These are phyloP conservation scores for Aquatica leii DNA, from an alignment of 2,888 invertebrate species.

Conservation along the genomic window DNA sequence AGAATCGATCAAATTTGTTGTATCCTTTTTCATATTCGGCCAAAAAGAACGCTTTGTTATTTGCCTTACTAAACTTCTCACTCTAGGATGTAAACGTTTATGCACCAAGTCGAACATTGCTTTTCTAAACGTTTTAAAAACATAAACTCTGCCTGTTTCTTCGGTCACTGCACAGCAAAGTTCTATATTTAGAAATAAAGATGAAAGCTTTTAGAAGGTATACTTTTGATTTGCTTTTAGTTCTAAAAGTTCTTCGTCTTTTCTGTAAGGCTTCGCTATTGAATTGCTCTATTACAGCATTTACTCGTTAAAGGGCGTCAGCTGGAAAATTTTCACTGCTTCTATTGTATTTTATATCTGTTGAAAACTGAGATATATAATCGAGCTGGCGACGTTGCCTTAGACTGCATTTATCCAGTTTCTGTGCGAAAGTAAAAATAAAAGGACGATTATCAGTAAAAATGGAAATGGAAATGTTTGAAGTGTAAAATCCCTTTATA, in stretches of 20 bases:
- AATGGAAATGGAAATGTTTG: conserved; percentile 5
- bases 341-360: conserved; percentile 18
- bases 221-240: too few species aligned
- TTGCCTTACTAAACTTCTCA: neutral
- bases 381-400: conserved; percentile 31
- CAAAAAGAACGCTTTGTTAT: neutral
- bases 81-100: neutral
- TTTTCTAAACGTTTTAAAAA: neutral
- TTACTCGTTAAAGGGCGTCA: conserved; percentile 5
- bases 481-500: conserved; percentile 42
- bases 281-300: neutral
- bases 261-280: neutral
- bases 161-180: too few species aligned
- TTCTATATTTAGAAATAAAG: too few species aligned
- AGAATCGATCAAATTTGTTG: neutral
- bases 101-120: neutral
- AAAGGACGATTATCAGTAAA: conserved; percentile 33
- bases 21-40: neutral
- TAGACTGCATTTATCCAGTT: conserved; percentile 42
- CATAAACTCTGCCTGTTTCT: too few species aligned
- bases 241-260: neutral
- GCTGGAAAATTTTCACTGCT: conserved; percentile 14
- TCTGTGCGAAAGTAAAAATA: conserved; percentile 48
- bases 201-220: too few species aligned
- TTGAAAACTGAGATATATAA: too few species aligned